phyloP scores from a whole-genome alignment of 2,888 invertebrate species.

The Therioaphis trifolii region DNA sequence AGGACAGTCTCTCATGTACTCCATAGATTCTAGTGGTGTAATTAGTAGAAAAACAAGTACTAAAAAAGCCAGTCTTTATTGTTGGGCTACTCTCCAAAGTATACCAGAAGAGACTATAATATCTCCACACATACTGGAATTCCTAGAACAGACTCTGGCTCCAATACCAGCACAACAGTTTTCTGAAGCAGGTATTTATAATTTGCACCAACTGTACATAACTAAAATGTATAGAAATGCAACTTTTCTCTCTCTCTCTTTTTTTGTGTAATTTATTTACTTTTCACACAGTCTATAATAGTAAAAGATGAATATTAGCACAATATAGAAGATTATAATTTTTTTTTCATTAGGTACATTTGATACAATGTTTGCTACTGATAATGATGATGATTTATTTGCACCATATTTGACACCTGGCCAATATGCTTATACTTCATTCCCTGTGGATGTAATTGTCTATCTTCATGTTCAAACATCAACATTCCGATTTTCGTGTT shows the following conservation, averaged over 20 bases:
- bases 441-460: conserved; percentile 98
- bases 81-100: conserved; percentile 96
- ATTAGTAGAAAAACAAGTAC: conserved; percentile 71
- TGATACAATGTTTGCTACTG: conserved; percentile 60
- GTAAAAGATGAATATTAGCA: neutral
- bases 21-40: conserved; percentile 68
- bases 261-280: too few species aligned
- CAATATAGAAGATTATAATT: neutral
- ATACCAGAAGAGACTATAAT: conserved; percentile 98
- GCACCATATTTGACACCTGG: conserved; percentile 68
- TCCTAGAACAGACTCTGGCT: conserved; percentile 95
- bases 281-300: too few species aligned
- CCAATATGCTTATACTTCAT: conserved; percentile 89
- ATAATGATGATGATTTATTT: conserved; percentile 64
- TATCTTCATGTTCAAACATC: conserved; percentile 99
- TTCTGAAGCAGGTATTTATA: conserved; percentile 38
- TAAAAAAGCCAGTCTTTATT: conserved; percentile 90
- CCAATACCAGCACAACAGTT: conserved; percentile 79
- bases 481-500: conserved; percentile 93
- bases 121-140: conserved; percentile 95
- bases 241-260: too few species aligned
- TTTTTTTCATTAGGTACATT: conserved; percentile 46
- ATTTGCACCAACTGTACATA: neutral
- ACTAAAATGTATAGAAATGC: too few species aligned
- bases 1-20: conserved; percentile 70